Base-by-base conservation (phyloP, 1,140 invertebrate genomes). In the Eriocheir sinensis region DNA sequence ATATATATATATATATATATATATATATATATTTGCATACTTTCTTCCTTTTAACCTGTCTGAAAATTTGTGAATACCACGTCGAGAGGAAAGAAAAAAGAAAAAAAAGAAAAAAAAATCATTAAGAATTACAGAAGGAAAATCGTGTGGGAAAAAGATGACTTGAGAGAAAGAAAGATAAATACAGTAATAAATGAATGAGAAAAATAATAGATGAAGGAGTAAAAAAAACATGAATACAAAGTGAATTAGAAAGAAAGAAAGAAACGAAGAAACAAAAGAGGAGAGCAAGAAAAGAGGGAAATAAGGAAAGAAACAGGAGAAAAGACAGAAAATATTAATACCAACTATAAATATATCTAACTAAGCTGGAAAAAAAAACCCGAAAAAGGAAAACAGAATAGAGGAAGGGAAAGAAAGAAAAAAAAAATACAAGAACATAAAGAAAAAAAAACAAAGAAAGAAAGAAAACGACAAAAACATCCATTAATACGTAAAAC, bases 1-100 rank as follows among this genome's bases (percentile, higher is more conserved):
- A 83, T 83, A 83, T 83, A 83, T 83, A 83, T 83, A 83, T 83
- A 83, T 83, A 83, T 83, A 72, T 72, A n/a, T n/a, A n/a, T n/a
- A n/a, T n/a, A n/a, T n/a, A n/a, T n/a, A n/a, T n/a, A n/a, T n/a
- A n/a, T n/a, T 15, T 72, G n/a, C n/a, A 72, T 72, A 72, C n/a
- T 15, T 72, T 15, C n/a, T 15, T n/a, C n/a, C n/a, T n/a, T n/a
- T n/a, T n/a, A n/a, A n/a, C n/a, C n/a, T n/a, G n/a, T n/a, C n/a
- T n/a, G 83, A 86, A 17, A 86, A 34, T 30, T 17, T 30, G 83
- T 2, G 6, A 36, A 34, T 21, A 34, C 0, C 17, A 86, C n/a
- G 36, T 2, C 0, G 6, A 4, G 4, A 6, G 12, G 15, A 34
- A 32, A 34, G 32, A 34, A 21, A 34, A 85, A 32, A 32, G 81